Evolutionary conservation across 2,797 vertebrate genomes (phyloP), one percentile per base, ranked within the genome.

Genomic region (Clarias laeviceps): DNA sequence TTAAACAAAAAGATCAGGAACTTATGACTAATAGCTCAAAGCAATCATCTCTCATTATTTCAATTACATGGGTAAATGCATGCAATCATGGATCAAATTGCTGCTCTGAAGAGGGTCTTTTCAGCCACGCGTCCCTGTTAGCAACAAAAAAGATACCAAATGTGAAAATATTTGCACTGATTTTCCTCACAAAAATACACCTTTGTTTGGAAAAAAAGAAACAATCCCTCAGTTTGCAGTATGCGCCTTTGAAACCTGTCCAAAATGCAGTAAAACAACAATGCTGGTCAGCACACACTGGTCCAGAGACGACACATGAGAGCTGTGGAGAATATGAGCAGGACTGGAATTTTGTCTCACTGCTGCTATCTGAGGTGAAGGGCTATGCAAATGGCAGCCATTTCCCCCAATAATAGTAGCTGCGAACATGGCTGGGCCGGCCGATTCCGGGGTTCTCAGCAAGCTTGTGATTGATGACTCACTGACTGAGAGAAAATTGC

Each of bases 41-140:
- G 96, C 96, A 97, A 97, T 97, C 96, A 97, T 97, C 96, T 96
- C 96, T 97, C 96, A 97, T 97, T 97, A 97, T 97, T 97, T 96
- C 96, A 97, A 97, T 97, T 97, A 97, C 96, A 96, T 96, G 96
- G 95, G 96, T 97, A 97, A 97, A 97, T 97, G 96, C 96, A 96
- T 96, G 96, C 96, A 97, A 97, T 97, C 96, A 97, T 96, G 96
- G 96, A 96, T 96, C 96, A 96, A 97, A 97, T 97, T 96, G 96
- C 95, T 96, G 95, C 94, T 96, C 96, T 96, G 94, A 96, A 96
- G 95, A 96, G 95, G 95, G 96, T 95, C 95, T 96, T 96, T 97
- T 96, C 95, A 90, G 95, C 94, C 94, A 95, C 94, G 94, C 95
- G 95, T 96, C 96, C 96, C 95, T 97, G 95, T 95, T 96, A 96